phyloP scores from a whole-genome alignment of 2,888 invertebrate species.

The Diaprepes abbreviatus region DNA sequence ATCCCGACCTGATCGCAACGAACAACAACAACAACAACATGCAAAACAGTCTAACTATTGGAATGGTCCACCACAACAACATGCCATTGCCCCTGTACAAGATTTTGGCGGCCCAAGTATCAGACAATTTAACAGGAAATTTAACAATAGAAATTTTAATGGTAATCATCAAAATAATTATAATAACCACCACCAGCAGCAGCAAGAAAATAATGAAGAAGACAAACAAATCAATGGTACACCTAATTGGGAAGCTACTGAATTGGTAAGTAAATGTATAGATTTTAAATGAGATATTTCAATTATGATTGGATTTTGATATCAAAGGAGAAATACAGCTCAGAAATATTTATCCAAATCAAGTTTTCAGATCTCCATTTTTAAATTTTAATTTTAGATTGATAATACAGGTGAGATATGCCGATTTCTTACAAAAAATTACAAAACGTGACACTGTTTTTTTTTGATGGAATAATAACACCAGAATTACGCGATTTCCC shows the following conservation, averaged over 20 bases:
- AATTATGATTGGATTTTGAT: no score
- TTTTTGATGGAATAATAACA: no score
- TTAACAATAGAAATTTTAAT: slow-evolving; percentile 19
- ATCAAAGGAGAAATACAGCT: no score
- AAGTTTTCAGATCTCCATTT: no score
- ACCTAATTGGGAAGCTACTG: slow-evolving; percentile 86
- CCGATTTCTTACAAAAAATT: no score
- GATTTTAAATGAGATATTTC: no score
- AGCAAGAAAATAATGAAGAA: slow-evolving; percentile 63
- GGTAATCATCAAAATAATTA: slow-evolving; percentile 38
- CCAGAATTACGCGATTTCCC: no score
- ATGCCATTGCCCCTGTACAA: slow-evolving; percentile 64
- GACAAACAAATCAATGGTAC: slow-evolving; percentile 62
- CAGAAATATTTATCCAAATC: no score
- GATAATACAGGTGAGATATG: no score
- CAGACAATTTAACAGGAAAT: slow-evolving; percentile 59
- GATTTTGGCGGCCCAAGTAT: slow-evolving; percentile 68
- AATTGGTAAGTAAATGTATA: slow-evolving; percentile 67
- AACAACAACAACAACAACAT: slow-evolving; percentile 64
- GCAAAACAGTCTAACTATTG: slow-evolving; percentile 68
- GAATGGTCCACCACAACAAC: slow-evolving; percentile 65
- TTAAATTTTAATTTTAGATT: no score
- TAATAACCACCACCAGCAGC: slow-evolving; percentile 63
- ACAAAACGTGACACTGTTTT: no score
- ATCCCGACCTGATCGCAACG: slow-evolving; percentile 75